Conservation (phyloP, 2,888 invertebrate species). For the Hololepta plana region DNA sequence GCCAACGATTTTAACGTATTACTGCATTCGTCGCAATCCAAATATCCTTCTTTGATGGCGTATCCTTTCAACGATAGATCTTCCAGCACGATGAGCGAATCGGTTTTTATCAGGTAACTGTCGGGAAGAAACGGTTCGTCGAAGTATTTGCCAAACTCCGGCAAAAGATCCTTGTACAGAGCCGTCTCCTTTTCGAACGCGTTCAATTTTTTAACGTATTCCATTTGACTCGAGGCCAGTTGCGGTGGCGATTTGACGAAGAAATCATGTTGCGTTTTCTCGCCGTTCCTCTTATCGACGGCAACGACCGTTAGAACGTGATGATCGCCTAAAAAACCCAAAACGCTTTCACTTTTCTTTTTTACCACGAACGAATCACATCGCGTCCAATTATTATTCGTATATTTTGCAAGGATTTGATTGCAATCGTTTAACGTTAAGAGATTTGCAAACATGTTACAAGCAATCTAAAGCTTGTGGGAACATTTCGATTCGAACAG, state of each 20-base stretch:
- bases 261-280: no score
- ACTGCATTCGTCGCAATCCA: conserved; percentile 27
- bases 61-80: conserved; percentile 27
- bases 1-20: conserved; percentile 29
- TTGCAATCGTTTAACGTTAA: conserved; percentile 8
- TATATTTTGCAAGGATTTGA: conserved; percentile 7
- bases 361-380: conserved; percentile 5
- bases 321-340: conserved; percentile 19
- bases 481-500: no score
- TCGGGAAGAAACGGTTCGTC: conserved; percentile 17
- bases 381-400: conserved; percentile 4
- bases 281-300: no score
- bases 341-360: no score
- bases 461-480: no score
- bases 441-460: neutral
- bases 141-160: conserved; percentile 13
- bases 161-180: conserved; percentile 16
- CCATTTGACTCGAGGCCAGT: conserved; percentile 28
- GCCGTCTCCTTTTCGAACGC: conserved; percentile 26
- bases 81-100: conserved; percentile 28
- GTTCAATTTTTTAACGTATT: conserved; percentile 28
- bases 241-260: conserved; percentile 44
- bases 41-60: conserved; percentile 10
- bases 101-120: conserved; percentile 26
- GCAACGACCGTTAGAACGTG: conserved; percentile 12